Base-by-base conservation (phyloP, 2,797 vertebrate species). In the Melopsittacus undulatus region DNA sequence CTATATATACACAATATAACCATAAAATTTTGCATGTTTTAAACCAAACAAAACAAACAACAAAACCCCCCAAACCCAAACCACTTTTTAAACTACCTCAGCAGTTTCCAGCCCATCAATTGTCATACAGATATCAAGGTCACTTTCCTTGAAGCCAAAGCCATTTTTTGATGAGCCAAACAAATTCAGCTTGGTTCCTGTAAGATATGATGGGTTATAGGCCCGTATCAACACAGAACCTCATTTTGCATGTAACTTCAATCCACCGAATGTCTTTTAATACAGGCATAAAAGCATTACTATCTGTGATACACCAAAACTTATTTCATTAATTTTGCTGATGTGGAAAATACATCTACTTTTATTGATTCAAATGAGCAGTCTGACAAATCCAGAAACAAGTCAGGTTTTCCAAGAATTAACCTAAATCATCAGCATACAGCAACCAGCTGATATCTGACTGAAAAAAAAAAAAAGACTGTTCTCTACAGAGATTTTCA, bases 111-210 rank as follows among this genome's bases (percentile, higher is more conserved):
- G 97, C 14, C 98, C 99, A 74, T 99, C 98, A 90, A 99, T 95
- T 52, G 99, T 99, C 99, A 99, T 99, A 94, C 99, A 99, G 90
- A 99, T 98, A 96, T 99, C 99, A 13, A 99, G 98, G 97, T 99
- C 99, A 97, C 99, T 99, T 97, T 99, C 98, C 96, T 98, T 98
- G 97, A 99, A 99, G 51, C 99, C 99, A 98, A 99, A 99, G 67
- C 99, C 99, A 96, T 99, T 99, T 98, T 98, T 99, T 86, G 99
- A 99, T 13, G 99, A 99, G 66, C 99, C 99, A 98, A 99, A 99
- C 40, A 99, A 98, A 86, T 98, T 98, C 73, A 99, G 97, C 79
- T 97, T 98, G 72, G 99, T 99, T 96, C 98, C 99, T 99, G 95
- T 83, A 95, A 97, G n/a, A 96, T 11, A 66, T 19, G 17, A 74